Evolutionary conservation across 1,140 invertebrate genomes (phyloP), one percentile per base, ranked within the genome.

Genomic region (Plectrocnemia conspersa): DNA sequence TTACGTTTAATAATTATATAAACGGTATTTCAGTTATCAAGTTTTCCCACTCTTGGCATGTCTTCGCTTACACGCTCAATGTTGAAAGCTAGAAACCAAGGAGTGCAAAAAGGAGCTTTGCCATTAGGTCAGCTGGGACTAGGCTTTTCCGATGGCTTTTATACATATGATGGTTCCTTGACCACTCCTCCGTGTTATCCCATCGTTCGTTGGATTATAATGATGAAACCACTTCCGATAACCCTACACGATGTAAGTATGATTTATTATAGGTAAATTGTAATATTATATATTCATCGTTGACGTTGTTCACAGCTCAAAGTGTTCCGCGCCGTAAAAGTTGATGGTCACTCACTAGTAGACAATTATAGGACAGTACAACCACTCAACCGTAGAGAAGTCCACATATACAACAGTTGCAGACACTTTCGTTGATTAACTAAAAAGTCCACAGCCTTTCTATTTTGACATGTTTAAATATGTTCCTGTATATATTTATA

Each of bases 181-280:
- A 90, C 85, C 3, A 87, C 84, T 1, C 86, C 87, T 23, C 85
- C 85, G 0, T 86, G 83, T 56, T 77, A 71, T 23, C 85, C 91
- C 73, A 77, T 77, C 45, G 86, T 89, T n/a, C 80, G 76, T 2
- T 91, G 88, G 88, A 83, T 88, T 23, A 45, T 61, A 0, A 27
- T 36, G 1, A 42, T 27, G 15, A 40, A 47, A 21, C 9, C 22
- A 21, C 35, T 52, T 13, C 33, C 29, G 10, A 48, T 59, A 9
- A 19, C 19, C 4, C 3, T 15, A 1, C 13, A 13, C 1, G 25
- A 52, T 16, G 58, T 59, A 54, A 40, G 44, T n/a, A 48, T 11
- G 21, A 33, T 35, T 41, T 18, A 22, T 50, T 6, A 2, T 29
- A 50, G 27, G 11, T 42, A 42, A 29, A 9, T 29, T 48, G 6